Evolutionary conservation across 2,113 vertebrate genomes (phyloP).

Genomic region (Bufo bufo): DNA sequence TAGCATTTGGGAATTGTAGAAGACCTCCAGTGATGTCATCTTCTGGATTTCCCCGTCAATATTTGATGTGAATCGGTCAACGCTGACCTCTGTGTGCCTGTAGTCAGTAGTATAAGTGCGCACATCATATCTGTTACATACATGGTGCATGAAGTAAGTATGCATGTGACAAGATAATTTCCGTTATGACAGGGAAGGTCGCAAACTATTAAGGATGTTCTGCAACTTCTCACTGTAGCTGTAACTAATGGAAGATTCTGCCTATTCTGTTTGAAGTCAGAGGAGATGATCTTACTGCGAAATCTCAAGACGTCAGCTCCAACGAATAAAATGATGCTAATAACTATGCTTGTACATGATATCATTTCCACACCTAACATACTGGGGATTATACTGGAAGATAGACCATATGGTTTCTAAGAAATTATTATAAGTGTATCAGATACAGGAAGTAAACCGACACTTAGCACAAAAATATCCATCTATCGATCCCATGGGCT

Average conservation of each 20-base stretch:
- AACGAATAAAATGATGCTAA: background rate
- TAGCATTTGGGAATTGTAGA: too few relatives aligned
- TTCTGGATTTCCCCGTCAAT: too few relatives aligned
- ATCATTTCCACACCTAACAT: background rate
- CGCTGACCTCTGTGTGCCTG: background rate
- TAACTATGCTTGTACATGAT: background rate
- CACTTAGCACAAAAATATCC: background rate
- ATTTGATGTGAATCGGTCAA: background rate
- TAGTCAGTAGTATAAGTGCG: background rate
- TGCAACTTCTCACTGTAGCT: background rate
- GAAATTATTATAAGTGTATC: background rate
- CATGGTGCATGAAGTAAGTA: background rate
- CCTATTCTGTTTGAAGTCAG: background rate
- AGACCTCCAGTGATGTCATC: too few relatives aligned
- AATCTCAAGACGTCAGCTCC: slow-evolving; percentile 19
- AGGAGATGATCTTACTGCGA: background rate
- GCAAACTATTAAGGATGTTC: background rate
- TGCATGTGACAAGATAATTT: background rate
- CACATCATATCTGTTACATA: background rate
- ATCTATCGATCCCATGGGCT: too few relatives aligned
- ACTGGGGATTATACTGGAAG: background rate
- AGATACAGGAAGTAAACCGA: background rate
- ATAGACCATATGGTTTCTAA: background rate
- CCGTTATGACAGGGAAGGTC: background rate
- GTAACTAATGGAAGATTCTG: background rate